Evolutionary conservation across 2,113 vertebrate genomes (phyloP).

Genomic region (Pseudopipra pipra): DNA sequence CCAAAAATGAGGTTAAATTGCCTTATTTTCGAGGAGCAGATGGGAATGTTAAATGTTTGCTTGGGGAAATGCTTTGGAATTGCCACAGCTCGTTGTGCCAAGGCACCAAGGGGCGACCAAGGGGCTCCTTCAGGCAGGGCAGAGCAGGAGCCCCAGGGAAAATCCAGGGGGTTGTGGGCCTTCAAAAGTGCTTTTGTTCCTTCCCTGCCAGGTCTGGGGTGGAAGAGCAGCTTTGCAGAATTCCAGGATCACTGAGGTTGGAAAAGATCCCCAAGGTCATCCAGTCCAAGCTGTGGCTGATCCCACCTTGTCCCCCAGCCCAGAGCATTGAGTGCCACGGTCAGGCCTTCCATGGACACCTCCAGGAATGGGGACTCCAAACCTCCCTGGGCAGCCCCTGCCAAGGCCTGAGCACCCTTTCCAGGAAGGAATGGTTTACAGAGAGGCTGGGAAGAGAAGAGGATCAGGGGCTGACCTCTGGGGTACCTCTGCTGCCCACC

Average conservation of each 20-base stretch:
- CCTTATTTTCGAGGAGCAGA: constrained; percentile 58
- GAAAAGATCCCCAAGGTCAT: neutral
- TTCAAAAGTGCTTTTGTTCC: neutral
- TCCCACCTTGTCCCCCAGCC: neutral
- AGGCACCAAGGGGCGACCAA: neutral
- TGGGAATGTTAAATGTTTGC: constrained; percentile 33
- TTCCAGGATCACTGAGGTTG: fast-evolving
- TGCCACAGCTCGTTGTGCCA: neutral
- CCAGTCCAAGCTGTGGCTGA: fast-evolving
- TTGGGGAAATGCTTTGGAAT: neutral
- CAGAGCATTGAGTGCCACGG: fast-evolving
- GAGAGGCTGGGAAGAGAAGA: neutral
- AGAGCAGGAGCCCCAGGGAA: neutral
- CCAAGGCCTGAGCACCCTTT: neutral
- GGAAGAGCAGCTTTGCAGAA: neutral
- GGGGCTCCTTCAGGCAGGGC: neutral
- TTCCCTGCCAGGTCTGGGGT: neutral
- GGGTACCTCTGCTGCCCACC: neutral
- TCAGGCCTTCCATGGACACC: neutral
- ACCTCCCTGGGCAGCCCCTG: neutral
- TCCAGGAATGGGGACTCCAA: neutral
- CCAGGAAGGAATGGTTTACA: neutral
- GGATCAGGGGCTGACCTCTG: neutral
- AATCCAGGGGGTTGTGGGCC: neutral
- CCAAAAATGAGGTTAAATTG: constrained; percentile 61